Conservation (phyloP, 1,140 invertebrate species). For the Cryptotermes secundus region DNA sequence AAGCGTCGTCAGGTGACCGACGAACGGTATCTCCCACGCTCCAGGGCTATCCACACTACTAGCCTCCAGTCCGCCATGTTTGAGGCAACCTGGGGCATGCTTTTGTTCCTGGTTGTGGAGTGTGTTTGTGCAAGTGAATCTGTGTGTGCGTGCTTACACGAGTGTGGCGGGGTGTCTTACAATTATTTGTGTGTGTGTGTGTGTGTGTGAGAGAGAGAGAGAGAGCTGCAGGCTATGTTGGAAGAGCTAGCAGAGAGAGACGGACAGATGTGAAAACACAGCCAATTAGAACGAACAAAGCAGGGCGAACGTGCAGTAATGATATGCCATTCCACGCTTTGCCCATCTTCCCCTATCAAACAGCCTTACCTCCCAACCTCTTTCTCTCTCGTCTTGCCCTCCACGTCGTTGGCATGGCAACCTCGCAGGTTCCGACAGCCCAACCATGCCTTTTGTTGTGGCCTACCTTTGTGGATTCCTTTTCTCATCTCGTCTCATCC, state of each 20-base stretch:
- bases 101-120: too few species aligned
- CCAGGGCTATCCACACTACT: too few species aligned
- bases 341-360: background rate
- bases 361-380: background rate
- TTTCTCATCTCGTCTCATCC: conserved; percentile 21
- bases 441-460: conserved; percentile 24
- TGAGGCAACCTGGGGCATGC: too few species aligned
- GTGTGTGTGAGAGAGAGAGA: too few species aligned
- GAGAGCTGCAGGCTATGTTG: too few species aligned
- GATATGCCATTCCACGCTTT: background rate
- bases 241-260: background rate
- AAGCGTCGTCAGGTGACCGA: too few species aligned
- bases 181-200: too few species aligned
- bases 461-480: conserved; percentile 21
- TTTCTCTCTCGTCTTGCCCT: background rate
- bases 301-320: background rate
- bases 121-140: background rate
- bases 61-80: too few species aligned
- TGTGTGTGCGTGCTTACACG: background rate
- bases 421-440: background rate
- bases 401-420: conserved; percentile 19
- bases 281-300: conserved; percentile 10
- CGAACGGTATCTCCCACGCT: too few species aligned
- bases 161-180: background rate
- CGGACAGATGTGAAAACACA: background rate